Percentiles rank a stretch among this genome's conserved stretches.
phyloP scores from a whole-genome alignment of 2,113 vertebrate species.

The Ictalurus punctatus region DNA sequence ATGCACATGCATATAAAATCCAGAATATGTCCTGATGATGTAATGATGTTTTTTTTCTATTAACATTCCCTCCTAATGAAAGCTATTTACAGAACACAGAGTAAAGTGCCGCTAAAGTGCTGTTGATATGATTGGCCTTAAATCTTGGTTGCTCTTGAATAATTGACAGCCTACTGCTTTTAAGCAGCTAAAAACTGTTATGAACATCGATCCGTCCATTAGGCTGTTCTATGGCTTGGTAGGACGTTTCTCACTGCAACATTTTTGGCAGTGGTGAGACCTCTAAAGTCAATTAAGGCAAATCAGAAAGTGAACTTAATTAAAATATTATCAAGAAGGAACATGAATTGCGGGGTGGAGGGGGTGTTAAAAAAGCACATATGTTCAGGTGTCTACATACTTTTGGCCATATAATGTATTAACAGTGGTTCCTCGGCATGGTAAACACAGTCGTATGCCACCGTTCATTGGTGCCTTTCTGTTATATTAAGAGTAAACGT shows the following conservation, averaged over 20 bases:
- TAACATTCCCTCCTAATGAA: neutral
- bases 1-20: neutral
- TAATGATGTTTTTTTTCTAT: neutral
- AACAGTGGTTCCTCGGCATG: neutral
- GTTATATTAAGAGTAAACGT: neutral
- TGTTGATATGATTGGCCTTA: neutral
- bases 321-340: neutral
- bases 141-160: slow-evolving; percentile 15
- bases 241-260: neutral
- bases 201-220: slow-evolving; percentile 11
- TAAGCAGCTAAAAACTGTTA: slow-evolving; percentile 7
- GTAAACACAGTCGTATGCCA: neutral
- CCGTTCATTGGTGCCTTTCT: neutral
- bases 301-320: neutral
- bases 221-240: neutral
- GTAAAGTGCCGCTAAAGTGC: slow-evolving; percentile 1
- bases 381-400: neutral
- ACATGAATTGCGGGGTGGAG: neutral
- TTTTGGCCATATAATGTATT: neutral
- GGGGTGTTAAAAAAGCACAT: neutral
- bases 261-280: neutral
- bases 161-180: slow-evolving; percentile 29
- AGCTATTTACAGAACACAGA: slow-evolving; percentile 1
- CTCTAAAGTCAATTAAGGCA: neutral
- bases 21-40: neutral